Conservation (phyloP, 2,797 vertebrate species). For the Melopsittacus undulatus region DNA sequence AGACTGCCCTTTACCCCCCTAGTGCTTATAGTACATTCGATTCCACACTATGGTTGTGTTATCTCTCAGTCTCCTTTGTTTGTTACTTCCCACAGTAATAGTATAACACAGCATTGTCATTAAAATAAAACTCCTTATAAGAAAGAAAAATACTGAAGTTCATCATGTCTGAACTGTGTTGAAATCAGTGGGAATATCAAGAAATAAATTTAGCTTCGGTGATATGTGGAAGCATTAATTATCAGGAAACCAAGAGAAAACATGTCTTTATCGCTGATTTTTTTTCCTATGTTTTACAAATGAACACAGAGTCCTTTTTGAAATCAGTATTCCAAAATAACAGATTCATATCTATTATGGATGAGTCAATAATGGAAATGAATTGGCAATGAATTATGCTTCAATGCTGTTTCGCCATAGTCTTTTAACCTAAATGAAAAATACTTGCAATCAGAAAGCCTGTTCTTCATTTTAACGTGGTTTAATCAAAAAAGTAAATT, state of each 20-base stretch:
- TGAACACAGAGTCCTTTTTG: not conserved
- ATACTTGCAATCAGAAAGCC: not conserved
- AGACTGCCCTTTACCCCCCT: not conserved
- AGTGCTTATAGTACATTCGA: not conserved
- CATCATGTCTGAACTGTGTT: not conserved
- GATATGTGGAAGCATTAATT: slow-evolving; percentile 9
- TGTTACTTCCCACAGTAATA: not conserved
- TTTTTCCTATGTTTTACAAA: not conserved
- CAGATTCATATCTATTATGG: slow-evolving; percentile 1
- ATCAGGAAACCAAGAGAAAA: not conserved
- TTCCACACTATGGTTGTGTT: not conserved
- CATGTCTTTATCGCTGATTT: not conserved
- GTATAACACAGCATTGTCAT: not conserved
- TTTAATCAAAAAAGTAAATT: not conserved
- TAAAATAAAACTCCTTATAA: not conserved
- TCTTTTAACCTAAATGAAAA: slow-evolving; percentile 2
- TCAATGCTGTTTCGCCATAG: not conserved
- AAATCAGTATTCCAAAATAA: not conserved
- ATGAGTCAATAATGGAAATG: slow-evolving; percentile 24
- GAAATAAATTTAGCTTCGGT: slow-evolving; percentile 20
- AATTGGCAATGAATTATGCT: not conserved
- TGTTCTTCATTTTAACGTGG: not conserved
- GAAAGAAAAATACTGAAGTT: not conserved
- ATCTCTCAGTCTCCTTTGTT: not conserved
- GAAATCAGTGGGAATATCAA: slow-evolving; percentile 31